These are phyloP conservation scores for Dynastes tityus DNA, from an alignment of 2,888 invertebrate species.

Conservation along the genomic window DNA sequence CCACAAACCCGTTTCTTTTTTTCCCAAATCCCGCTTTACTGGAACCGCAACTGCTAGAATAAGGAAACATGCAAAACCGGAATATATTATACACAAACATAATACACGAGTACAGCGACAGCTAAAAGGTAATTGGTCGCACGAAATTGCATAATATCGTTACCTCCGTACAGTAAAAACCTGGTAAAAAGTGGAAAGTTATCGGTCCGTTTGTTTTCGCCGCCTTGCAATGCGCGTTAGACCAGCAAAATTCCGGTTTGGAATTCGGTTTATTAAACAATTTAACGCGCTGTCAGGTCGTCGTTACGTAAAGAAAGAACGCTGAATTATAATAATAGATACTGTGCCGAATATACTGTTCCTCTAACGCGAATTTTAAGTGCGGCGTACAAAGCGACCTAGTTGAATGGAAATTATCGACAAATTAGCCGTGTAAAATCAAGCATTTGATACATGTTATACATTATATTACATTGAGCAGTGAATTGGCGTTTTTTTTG, in stretches of 20 bases:
- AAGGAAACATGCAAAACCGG: background rate
- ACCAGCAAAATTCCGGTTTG: background rate
- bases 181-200: constrained; percentile 8
- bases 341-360: background rate
- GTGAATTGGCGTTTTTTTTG: too few relatives aligned
- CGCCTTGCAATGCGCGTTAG: constrained; percentile 12
- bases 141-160: background rate
- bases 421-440: background rate
- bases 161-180: background rate
- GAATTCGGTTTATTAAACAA: constrained; percentile 1
- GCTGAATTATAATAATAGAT: background rate
- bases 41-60: background rate
- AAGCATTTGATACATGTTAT: background rate
- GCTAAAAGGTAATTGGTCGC: background rate
- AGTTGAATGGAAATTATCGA: background rate
- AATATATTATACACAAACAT: too few relatives aligned
- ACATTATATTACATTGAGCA: too few relatives aligned
- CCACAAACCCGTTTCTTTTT: background rate
- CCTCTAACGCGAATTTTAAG: too few relatives aligned
- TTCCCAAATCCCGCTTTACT: background rate
- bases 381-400: background rate
- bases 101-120: background rate
- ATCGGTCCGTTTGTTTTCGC: constrained; percentile 10
- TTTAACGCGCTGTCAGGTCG: background rate
- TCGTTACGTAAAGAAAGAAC: background rate